These are phyloP conservation scores for Carassius carassius DNA, from an alignment of 2,113 vertebrate species.

Conservation along the genomic window DNA sequence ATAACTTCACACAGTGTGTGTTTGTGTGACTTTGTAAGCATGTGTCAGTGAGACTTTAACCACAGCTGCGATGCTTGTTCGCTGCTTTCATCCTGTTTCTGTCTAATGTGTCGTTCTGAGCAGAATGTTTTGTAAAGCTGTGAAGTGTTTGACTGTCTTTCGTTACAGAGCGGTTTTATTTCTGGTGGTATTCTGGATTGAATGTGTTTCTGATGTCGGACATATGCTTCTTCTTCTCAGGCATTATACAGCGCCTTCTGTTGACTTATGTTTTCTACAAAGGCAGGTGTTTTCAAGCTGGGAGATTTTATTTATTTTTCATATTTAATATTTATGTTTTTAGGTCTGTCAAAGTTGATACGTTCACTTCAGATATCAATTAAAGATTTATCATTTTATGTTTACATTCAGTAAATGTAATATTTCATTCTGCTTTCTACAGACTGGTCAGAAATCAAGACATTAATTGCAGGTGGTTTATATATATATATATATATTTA, in stretches of 20 bases:
- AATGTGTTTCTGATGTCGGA: neutral
- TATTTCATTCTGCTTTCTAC: no score
- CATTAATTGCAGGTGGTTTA: no score
- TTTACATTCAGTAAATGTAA: no score
- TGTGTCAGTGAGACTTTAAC: constrained; percentile 3
- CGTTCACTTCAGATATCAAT: neutral
- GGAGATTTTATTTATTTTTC: no score
- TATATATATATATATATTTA: no score
- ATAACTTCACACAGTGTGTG: neutral
- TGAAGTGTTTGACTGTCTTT: neutral
- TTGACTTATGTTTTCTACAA: neutral
- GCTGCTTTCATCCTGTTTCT: constrained; percentile 6
- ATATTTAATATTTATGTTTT: neutral
- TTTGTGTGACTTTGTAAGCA: constrained; percentile 20
- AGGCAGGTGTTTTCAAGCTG: neutral
- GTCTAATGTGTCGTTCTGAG: neutral
- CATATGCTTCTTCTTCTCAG: neutral
- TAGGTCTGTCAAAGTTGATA: neutral
- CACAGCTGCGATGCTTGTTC: neutral
- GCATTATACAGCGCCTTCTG: neutral
- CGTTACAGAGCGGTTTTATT: neutral
- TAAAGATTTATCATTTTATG: neutral
- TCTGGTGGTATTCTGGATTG: neutral
- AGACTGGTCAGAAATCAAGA: no score
- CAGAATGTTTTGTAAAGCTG: neutral